Evolutionary conservation across 2,797 vertebrate species (phyloP).

Genomic region (Ambastaia sidthimunki): DNA sequence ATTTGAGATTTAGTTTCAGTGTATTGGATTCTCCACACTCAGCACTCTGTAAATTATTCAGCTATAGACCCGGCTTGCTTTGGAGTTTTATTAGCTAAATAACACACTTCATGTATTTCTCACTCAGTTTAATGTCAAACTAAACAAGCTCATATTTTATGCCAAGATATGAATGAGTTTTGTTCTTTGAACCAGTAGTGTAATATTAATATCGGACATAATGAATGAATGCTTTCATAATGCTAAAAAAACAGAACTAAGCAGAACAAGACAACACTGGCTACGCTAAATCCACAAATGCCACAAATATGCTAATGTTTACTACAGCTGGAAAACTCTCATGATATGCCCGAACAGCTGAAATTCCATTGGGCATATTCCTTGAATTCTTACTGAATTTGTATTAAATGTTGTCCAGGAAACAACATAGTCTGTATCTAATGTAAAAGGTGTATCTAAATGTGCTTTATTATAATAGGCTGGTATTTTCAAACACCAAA

Average conservation of each 20-base stretch:
- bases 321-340: constrained; percentile 8
- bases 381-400: background rate
- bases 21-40: constrained; percentile 65
- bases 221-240: constrained; percentile 22
- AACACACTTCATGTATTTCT: constrained; percentile 25
- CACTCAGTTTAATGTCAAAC: constrained; percentile 5
- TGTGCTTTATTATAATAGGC: background rate
- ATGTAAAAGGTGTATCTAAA: background rate
- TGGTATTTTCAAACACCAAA: background rate
- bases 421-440: background rate
- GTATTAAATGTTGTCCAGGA: background rate
- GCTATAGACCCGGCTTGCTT: constrained; percentile 51
- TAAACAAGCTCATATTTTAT: constrained; percentile 30
- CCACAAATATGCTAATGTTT: constrained; percentile 39
- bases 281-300: constrained; percentile 3
- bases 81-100: constrained; percentile 54
- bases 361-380: constrained; percentile 18
- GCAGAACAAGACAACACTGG: constrained; percentile 3
- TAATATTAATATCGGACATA: background rate
- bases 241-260: constrained; percentile 13
- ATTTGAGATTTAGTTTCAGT: constrained; percentile 54
- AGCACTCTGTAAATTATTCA: constrained; percentile 68
- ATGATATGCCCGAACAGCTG: background rate
- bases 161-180: constrained; percentile 11
- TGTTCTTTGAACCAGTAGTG: background rate